Percentiles rank a stretch among this genome's conserved stretches.
Evolutionary conservation across 2,888 invertebrate genomes (phyloP).

Genomic region (Acheta domesticus): DNA sequence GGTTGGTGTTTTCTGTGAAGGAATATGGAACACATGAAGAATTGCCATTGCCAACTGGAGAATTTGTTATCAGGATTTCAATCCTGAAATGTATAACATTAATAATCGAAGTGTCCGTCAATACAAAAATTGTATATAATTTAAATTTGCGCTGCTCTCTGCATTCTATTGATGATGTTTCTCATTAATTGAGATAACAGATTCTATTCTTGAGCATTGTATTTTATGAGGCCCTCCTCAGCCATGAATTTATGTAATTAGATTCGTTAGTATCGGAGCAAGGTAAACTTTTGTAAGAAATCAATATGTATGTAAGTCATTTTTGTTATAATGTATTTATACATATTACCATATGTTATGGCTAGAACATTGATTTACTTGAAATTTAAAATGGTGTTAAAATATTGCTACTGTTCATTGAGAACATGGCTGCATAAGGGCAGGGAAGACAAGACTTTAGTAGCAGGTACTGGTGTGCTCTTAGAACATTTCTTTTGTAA

Average conservation of each 20-base stretch:
- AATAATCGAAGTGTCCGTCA: not conserved
- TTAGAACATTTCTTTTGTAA: conserved; percentile 18
- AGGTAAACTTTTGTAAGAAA: conserved; percentile 10
- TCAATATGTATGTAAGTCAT: not conserved
- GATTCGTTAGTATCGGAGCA: conserved; percentile 2
- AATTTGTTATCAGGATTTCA: not conserved
- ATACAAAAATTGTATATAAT: conserved; percentile 1
- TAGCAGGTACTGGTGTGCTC: not conserved
- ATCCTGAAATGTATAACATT: conserved; percentile 9
- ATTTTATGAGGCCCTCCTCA: conserved; percentile 7
- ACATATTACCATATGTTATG: not conserved
- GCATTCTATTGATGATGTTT: conserved; percentile 1
- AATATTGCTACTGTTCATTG: too few species aligned
- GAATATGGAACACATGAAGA: not conserved
- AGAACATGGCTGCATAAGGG: not conserved
- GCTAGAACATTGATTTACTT: not conserved
- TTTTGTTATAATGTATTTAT: conserved; percentile 18
- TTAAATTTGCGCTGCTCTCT: not conserved
- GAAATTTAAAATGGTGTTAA: not conserved
- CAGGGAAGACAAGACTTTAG: not conserved
- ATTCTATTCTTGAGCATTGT: conserved; percentile 11
- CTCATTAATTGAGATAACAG: not conserved
- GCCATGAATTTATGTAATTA: not conserved
- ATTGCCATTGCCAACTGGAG: not conserved
- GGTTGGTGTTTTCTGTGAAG: not conserved